Conservation (phyloP, 2,888 invertebrate species). For the Kryphioiulus occultus region DNA sequence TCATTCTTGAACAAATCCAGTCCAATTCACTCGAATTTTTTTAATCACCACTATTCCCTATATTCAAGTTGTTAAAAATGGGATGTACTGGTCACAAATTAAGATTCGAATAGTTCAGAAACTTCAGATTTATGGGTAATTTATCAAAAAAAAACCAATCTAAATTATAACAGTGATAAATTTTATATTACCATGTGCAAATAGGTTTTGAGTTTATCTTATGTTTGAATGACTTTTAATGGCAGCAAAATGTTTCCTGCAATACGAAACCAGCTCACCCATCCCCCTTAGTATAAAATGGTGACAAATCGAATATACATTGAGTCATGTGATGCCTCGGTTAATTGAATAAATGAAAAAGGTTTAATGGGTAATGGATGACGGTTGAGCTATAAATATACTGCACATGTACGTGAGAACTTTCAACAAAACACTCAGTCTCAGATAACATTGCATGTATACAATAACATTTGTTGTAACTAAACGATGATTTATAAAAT, state of each 20-base stretch:
- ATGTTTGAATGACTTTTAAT: background rate
- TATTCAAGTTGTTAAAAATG: no score
- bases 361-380: background rate
- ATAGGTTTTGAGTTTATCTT: background rate
- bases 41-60: no score
- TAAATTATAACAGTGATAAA: no score
- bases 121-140: no score
- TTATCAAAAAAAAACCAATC: no score
- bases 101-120: no score
- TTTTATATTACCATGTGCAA: no score
- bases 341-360: background rate
- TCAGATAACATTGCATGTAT: background rate
- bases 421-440: background rate
- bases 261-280: background rate
- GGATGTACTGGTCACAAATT: no score
- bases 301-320: background rate
- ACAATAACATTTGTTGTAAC: background rate
- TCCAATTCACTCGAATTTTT: no score
- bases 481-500: no score
- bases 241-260: background rate
- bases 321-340: background rate
- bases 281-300: background rate
- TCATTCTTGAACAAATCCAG: no score
- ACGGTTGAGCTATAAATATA: background rate
- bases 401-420: background rate